Evolutionary conservation across 2,113 vertebrate species (phyloP).

Genomic region (Nesospiza acunhae): DNA sequence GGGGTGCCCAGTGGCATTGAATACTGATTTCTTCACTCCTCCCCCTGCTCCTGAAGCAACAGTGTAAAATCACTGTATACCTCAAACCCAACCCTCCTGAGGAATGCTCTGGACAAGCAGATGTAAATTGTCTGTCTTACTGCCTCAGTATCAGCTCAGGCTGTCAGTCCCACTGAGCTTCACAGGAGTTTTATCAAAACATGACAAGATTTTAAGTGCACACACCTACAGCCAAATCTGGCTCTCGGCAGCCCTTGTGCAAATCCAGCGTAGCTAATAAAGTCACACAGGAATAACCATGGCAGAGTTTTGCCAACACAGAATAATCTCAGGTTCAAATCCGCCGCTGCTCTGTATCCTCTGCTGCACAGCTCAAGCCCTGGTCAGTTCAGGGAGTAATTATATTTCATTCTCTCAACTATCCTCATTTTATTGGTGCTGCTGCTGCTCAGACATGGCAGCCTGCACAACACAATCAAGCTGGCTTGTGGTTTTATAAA

Average conservation of each 20-base stretch:
- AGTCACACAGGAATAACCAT: background rate
- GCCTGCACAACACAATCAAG: background rate
- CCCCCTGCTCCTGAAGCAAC: background rate
- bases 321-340: background rate
- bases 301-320: background rate
- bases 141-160: background rate
- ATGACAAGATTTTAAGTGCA: background rate
- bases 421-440: background rate
- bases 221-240: background rate
- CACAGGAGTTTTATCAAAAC: background rate
- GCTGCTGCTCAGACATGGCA: background rate
- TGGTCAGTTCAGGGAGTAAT: background rate
- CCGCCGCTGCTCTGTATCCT: rapidly evolving
- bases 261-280: background rate
- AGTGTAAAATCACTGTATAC: background rate
- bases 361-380: background rate
- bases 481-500: background rate
- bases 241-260: background rate
- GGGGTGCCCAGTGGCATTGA: background rate
- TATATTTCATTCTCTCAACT: background rate
- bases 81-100: background rate
- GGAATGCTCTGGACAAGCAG: background rate
- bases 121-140: background rate
- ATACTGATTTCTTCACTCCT: background rate
- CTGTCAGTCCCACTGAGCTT: background rate